Conservation (phyloP, 2,113 vertebrate genomes). For the Triplophysa dalaica region DNA sequence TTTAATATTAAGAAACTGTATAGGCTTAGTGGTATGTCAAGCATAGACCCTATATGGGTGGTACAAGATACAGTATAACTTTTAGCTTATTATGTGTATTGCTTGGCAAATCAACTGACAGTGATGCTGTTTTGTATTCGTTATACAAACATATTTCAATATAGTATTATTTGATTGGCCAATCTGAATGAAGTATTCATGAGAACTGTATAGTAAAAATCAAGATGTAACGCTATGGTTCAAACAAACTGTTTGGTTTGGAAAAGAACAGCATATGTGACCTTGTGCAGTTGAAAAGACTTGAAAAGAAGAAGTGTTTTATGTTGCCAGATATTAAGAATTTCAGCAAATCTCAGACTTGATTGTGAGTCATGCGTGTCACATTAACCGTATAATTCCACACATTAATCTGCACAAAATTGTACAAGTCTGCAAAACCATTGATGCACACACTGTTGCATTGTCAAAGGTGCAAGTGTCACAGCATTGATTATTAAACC, state of each 20-base stretch:
- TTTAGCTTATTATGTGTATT: too few relatives aligned
- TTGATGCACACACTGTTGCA: neutral
- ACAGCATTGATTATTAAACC: too few relatives aligned
- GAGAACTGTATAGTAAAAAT: neutral
- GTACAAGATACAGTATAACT: neutral
- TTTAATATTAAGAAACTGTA: neutral
- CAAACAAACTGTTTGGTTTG: constrained; percentile 20
- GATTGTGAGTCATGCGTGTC: constrained; percentile 11
- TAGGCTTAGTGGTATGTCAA: neutral
- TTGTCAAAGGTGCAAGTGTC: too few relatives aligned
- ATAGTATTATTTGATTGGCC: neutral
- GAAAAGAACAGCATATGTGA: constrained; percentile 5
- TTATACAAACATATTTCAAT: neutral
- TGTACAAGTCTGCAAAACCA: neutral
- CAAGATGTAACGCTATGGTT: neutral
- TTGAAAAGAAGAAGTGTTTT: neutral
- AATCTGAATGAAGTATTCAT: neutral
- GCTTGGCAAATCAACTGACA: too few relatives aligned
- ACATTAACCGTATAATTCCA: neutral
- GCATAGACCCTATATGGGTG: neutral
- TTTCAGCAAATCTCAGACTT: neutral
- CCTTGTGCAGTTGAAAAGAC: neutral
- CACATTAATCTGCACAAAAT: neutral
- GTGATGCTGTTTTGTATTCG: too few relatives aligned
- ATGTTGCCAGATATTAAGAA: neutral